phyloP scores from a whole-genome alignment of 2,113 vertebrate genomes.

The Orycteropus afer region DNA sequence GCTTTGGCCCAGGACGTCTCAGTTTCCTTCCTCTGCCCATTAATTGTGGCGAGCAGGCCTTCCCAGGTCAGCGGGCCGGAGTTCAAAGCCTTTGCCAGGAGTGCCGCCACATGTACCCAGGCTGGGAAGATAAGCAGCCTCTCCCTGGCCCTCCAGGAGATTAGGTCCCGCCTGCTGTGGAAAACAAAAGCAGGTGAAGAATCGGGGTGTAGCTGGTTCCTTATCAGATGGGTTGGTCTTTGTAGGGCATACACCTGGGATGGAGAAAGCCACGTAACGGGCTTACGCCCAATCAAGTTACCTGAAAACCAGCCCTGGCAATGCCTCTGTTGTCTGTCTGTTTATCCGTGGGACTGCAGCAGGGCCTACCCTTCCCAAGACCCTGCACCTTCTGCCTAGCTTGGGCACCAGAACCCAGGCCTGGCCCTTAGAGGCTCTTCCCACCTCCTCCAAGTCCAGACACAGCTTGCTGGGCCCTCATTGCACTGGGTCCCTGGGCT shows the following conservation, averaged over 20 bases:
- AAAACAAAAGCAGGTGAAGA: background rate
- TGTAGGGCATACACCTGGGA: background rate
- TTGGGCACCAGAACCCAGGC: too few relatives aligned
- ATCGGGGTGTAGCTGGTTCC: conserved; percentile 19
- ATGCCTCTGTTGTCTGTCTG: rapidly evolving
- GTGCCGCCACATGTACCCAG: background rate
- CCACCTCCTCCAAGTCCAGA: background rate
- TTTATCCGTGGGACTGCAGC: background rate
- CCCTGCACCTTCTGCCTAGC: background rate
- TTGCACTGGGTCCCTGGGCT: background rate
- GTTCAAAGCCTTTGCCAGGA: conserved; percentile 59
- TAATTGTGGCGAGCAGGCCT: background rate
- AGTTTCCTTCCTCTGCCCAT: background rate
- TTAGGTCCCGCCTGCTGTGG: background rate
- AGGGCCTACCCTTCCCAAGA: rapidly evolving
- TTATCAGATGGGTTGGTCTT: conserved; percentile 17
- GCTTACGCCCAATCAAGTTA: background rate
- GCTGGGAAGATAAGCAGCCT: conserved; percentile 36
- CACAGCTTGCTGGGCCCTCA: background rate
- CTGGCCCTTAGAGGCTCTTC: background rate
- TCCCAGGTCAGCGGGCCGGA: background rate
- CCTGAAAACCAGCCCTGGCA: background rate
- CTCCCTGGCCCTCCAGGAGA: background rate
- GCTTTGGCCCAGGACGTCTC: background rate
- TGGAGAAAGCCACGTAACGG: background rate